Evolutionary conservation across 2,113 vertebrate species (phyloP), one percentile per base, ranked within the genome.

Genomic region (Holacanthus passer): DNA sequence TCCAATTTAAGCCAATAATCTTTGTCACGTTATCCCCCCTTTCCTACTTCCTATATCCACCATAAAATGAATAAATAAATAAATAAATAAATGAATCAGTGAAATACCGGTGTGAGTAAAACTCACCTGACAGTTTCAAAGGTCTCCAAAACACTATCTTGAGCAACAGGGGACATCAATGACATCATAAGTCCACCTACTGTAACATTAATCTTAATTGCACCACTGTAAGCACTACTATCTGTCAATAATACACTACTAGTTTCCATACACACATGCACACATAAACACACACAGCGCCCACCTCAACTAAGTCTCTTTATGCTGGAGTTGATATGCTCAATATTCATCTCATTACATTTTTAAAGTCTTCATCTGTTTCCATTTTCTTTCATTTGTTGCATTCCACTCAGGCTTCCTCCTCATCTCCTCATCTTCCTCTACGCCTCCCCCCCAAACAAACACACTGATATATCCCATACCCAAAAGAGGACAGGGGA

Each of bases 311-410:
- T 62, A 71, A 86, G 79, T 90, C 82, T 81, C 81, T 87, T 62
- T 74, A 83, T 59, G 71, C 82, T 73, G 70, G 74, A 84, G 81
- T 60, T 85, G 80, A 87, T 89, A 87, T 88, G 83, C 90, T 91
- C 90, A 91, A 92, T 92, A 92, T 91, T 91, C 88, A 91, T 89
- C 85, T 88, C 92, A 89, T 94, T 93, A 88, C 82, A 84, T 88
- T 92, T 89, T 94, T 88, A 87, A 93, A 91, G 87, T 92, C 85
- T 86, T 90, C 88, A 92, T 94, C 90, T 85, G 88, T 92, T 95
- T 94, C 81, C 74, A 90, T 89, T 93, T 91, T 88, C 90, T 94
- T 92, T 94, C 87, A 94, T 93, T 93, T 92, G 91, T 93, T 92
- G 91, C 90, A 86, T 84, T 76, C 74, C 48, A 24, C 83, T 87